Conservation (phyloP, 1,140 invertebrate species). For the Aphaenogaster ashmeadi region DNA sequence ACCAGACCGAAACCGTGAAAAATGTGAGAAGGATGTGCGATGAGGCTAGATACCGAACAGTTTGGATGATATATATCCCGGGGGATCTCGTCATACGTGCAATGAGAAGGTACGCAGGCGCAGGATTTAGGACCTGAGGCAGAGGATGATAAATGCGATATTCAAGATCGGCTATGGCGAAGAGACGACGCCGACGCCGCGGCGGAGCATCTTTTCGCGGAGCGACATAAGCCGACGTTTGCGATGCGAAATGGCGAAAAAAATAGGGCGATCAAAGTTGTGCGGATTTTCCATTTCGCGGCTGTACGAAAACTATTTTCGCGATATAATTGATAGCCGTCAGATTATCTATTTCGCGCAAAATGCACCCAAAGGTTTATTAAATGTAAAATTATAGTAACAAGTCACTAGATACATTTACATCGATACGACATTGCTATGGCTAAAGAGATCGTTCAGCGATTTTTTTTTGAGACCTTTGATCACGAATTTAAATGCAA, state of each 20-base stretch:
- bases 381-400: conserved; percentile 78
- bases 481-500: not conserved
- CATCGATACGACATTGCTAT: not conserved
- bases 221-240: conserved; percentile 33
- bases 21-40: conserved; percentile 30
- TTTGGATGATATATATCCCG: conserved; percentile 72
- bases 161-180: conserved; percentile 64
- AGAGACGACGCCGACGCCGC: conserved; percentile 16
- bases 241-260: conserved; percentile 1
- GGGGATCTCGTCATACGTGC: conserved; percentile 68
- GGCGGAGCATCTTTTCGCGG: conserved; percentile 39
- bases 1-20: conserved; percentile 14
- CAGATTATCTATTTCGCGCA: conserved; percentile 74
- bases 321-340: conserved; percentile 72
- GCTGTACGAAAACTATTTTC: conserved; percentile 65
- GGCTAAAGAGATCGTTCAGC: not conserved
- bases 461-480: not conserved
- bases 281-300: not conserved
- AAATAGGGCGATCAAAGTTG: not conserved
- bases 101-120: conserved; percentile 57
- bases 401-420: conserved; percentile 59
- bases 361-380: conserved; percentile 71
- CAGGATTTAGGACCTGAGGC: conserved; percentile 63
- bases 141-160: conserved; percentile 73
- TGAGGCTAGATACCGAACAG: conserved; percentile 43